Conservation (phyloP, 2,113 vertebrate genomes). For the Tringa solitaria region DNA sequence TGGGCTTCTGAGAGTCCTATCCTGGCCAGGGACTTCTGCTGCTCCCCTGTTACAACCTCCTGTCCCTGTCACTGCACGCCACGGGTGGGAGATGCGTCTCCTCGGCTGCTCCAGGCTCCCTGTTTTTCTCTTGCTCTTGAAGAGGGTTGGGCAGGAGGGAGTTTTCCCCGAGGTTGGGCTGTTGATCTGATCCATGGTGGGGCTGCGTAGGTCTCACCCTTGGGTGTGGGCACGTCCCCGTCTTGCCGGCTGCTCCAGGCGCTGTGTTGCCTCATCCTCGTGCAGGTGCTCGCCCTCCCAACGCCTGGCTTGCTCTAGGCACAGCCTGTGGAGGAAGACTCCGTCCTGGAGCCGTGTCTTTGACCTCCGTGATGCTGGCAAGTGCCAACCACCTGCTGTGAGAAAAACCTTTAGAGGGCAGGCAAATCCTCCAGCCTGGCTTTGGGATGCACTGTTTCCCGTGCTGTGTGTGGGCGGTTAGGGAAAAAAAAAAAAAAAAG, state of each 20-base stretch:
- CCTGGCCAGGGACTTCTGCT: neutral
- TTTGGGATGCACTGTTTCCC: neutral
- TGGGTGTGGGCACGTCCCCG: neutral
- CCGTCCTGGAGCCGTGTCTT: accelerated
- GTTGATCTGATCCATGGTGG: neutral
- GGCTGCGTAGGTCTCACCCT: neutral
- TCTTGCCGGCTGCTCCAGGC: neutral
- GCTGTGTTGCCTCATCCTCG: neutral
- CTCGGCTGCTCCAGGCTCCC: neutral
- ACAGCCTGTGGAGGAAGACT: neutral
- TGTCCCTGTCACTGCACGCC: accelerated
- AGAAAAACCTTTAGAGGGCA: neutral
- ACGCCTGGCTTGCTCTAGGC: neutral
- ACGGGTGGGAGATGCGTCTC: neutral
- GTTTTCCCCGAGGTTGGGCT: neutral
- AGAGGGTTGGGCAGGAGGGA: neutral
- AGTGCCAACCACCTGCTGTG: neutral
- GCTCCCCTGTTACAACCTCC: neutral
- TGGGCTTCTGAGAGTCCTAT: neutral
- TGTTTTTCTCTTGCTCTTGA: neutral
- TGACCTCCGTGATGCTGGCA: neutral
- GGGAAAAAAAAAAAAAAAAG: neutral
- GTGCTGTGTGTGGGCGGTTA: neutral
- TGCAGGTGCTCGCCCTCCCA: neutral
- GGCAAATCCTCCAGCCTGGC: neutral